Base-by-base conservation (phyloP, 2,797 vertebrate genomes). In the Hoplostethus atlanticus region DNA sequence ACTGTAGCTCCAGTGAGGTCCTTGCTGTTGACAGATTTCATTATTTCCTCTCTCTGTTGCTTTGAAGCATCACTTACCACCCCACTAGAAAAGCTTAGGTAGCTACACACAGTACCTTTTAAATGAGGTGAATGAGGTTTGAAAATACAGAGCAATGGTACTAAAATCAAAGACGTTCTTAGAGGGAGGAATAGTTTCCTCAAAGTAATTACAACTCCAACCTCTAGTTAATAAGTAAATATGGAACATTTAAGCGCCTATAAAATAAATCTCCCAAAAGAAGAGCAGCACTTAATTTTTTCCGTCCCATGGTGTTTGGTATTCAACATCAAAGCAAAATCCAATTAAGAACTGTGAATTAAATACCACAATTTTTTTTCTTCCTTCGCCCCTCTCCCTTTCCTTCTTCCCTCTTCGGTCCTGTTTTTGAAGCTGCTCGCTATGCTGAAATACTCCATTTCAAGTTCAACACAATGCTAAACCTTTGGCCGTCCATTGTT, bases 251-350 rank as follows among this genome's bases (percentile, higher is more conserved):
- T 86, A 89, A 82, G 72, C 3, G 79, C 67, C 75, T 75, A 54
- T 84, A 84, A 87, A 87, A 84, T 91, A 84, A 87, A 89, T 83
- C 73, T 92, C 90, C 89, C 84, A 54, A 2, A 73, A 84, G 89
- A 85, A 77, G 77, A 60, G 51, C 36, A 81, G 68, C 38, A 40
- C 59, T 59, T 67, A 48, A 34, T 78, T 85, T 77, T 73, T 48
- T 59, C 75, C 66, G 63, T 84, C 80, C 86, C 88, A 63, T 80
- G 80, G 79, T 80, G 81, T 77, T 82, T 89, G 69, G 79, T 88
- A 30, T 82, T 83, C 81, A 82, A 91, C 90, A 87, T 93, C 88
- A 92, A 93, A 92, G 91, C 65, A 64, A 90, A 92, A 92, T 90
- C 90, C 89, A 92, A 91, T 93, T 92, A 93, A 76, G 69, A 89